phyloP scores from a whole-genome alignment of 2,888 invertebrate genomes.

The Pristionchus mayeri region DNA sequence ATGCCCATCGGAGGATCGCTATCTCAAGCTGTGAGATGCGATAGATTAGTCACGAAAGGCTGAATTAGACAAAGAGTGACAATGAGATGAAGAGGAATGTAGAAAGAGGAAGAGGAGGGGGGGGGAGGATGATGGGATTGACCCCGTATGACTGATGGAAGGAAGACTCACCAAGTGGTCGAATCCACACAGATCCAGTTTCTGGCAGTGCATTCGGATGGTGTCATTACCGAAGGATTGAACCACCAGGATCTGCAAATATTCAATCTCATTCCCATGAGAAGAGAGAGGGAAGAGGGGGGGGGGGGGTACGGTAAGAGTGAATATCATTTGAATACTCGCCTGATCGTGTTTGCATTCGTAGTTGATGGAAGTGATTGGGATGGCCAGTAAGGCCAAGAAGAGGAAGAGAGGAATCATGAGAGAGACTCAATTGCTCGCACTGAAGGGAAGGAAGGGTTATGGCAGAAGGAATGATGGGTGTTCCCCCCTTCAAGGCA shows the following conservation, averaged over 20 bases:
- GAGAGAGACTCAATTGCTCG: background rate
- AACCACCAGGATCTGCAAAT: conserved; percentile 68
- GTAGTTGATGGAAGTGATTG: conserved; percentile 55
- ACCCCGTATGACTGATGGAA: background rate
- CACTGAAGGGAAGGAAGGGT: background rate
- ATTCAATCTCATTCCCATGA: conserved; percentile 35
- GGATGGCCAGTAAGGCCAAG: conserved; percentile 35
- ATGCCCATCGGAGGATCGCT: background rate
- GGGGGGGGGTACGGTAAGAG: background rate
- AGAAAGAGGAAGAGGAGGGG: background rate
- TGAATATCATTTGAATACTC: background rate
- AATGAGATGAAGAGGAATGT: background rate
- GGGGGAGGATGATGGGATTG: background rate
- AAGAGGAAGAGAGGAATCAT: background rate
- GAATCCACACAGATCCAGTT: conserved; percentile 73
- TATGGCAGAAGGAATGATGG: conserved; percentile 13
- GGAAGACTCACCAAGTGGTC: conserved; percentile 65
- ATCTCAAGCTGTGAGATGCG: conserved; percentile 13
- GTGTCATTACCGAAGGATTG: conserved; percentile 76
- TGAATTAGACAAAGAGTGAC: conserved; percentile 8
- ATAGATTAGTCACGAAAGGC: conserved; percentile 16
- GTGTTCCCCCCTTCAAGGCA: background rate
- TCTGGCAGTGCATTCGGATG: conserved; percentile 75
- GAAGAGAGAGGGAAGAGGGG: background rate
- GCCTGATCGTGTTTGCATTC: conserved; percentile 66